A percentile compares a stretch with the other conserved stretches of the same genome.
Conservation (phyloP, 2,113 vertebrate genomes). For the Callorhinus ursinus region DNA sequence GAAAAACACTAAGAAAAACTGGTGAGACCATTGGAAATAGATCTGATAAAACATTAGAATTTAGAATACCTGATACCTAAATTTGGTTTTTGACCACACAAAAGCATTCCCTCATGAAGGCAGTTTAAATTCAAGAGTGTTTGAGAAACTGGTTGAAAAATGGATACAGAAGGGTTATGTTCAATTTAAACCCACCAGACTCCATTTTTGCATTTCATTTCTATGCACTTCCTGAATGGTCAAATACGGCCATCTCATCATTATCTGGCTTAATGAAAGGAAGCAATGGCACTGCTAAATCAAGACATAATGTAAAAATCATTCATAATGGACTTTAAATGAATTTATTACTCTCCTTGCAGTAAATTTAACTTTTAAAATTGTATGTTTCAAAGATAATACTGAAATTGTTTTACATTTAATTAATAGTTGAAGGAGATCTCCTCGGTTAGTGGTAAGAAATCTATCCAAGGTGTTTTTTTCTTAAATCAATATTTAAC, state of each 20-base stretch:
- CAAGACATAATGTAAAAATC: not conserved
- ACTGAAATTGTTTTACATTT: conserved; percentile 44
- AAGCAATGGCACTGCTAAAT: not conserved
- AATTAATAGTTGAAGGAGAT: not conserved
- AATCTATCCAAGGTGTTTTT: not conserved
- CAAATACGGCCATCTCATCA: not conserved
- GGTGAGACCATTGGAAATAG: not conserved
- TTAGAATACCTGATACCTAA: not conserved
- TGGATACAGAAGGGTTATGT: not conserved
- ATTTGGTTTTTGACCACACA: not conserved
- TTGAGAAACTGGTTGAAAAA: conserved; percentile 13
- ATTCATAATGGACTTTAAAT: not conserved
- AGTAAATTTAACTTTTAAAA: conserved; percentile 16
- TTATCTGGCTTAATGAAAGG: not conserved
- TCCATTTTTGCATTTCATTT: not conserved
- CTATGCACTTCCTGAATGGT: not conserved
- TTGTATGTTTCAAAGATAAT: not conserved
- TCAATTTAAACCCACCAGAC: not conserved
- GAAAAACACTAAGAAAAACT: not conserved
- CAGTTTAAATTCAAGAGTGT: not conserved
- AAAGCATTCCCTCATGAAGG: not conserved
- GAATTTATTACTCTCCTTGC: not conserved
- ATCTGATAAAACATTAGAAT: not conserved
- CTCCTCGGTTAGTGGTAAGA: not conserved
- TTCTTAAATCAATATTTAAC: conserved; percentile 9